phyloP scores from a whole-genome alignment of 53 echinoderm and acorn worm species.

The Patiria pectinifera region DNA sequence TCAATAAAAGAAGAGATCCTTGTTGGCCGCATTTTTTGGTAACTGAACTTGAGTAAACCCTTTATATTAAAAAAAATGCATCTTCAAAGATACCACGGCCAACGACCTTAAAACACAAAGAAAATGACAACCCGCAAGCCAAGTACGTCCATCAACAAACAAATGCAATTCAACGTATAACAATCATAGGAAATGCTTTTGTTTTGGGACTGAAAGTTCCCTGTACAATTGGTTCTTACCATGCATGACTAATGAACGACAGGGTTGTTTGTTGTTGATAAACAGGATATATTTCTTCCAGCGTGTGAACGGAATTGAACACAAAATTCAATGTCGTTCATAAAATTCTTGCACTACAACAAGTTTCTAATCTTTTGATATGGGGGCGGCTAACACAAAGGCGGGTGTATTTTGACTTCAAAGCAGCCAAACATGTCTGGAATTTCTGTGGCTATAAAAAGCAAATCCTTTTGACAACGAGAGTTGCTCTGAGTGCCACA shows the following conservation, averaged over 20 bases:
- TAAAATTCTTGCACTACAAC: background rate
- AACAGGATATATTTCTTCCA: background rate
- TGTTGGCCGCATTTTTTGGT: too few relatives aligned
- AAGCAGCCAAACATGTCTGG: conserved; percentile 1
- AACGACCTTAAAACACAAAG: background rate
- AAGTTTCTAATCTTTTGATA: background rate
- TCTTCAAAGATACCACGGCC: too few relatives aligned
- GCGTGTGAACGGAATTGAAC: background rate
- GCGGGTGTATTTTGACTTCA: background rate
- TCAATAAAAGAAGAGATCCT: too few relatives aligned
- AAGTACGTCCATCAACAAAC: background rate
- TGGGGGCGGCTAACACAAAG: conserved; percentile 11
- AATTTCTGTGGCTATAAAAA: conserved; percentile 5
- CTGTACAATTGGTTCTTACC: background rate
- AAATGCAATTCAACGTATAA: background rate
- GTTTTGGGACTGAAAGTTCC: background rate
- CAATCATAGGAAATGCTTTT: conserved; percentile 4
- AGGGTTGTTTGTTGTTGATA: background rate
- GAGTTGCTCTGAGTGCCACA: background rate
- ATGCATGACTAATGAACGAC: conserved; percentile 1
- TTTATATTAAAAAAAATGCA: too few relatives aligned
- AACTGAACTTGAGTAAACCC: too few relatives aligned
- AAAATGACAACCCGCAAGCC: background rate
- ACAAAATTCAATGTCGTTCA: background rate
- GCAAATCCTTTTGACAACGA: background rate